Evolutionary conservation across 2,113 vertebrate species (phyloP).

Genomic region (Ranitomeya variabilis): DNA sequence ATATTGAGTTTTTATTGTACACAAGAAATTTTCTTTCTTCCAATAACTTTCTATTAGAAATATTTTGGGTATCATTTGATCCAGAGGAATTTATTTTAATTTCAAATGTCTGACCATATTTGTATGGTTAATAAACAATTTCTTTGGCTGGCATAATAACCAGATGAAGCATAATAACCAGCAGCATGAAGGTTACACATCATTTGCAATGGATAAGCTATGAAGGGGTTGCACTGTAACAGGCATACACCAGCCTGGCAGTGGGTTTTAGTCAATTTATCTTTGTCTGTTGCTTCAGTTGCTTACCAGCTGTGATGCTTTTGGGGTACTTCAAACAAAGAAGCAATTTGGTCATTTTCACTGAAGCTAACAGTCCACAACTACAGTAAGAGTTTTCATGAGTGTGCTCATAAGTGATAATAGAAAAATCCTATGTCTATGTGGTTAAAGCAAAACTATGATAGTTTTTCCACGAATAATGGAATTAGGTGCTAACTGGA

Average conservation of each 20-base stretch:
- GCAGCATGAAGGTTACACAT: conserved; percentile 52
- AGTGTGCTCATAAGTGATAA: not conserved
- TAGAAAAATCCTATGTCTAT: not conserved
- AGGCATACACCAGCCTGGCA: conserved; percentile 36
- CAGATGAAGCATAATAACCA: conserved; percentile 57
- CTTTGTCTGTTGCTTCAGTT: conserved; percentile 53
- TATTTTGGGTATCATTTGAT: conserved; percentile 21
- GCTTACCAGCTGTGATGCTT: conserved; percentile 46
- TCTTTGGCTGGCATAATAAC: conserved; percentile 21
- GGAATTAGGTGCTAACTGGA: not conserved
- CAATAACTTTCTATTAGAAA: not conserved
- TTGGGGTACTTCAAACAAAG: conserved; percentile 20
- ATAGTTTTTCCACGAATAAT: not conserved
- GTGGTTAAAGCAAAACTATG: not conserved
- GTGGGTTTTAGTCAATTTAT: conserved; percentile 37
- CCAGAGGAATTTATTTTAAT: not conserved
- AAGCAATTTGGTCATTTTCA: conserved; percentile 28
- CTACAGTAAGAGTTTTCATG: not conserved
- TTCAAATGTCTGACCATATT: conserved; percentile 24
- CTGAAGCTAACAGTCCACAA: conserved; percentile 29
- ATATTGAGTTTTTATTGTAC: conserved; percentile 16
- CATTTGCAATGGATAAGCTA: conserved; percentile 51
- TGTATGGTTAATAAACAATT: conserved; percentile 53
- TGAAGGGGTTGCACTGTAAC: conserved; percentile 26
- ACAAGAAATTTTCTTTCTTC: not conserved